These are phyloP conservation scores for Argentina silus DNA, from an alignment of 2,797 vertebrate species.

Conservation along the genomic window DNA sequence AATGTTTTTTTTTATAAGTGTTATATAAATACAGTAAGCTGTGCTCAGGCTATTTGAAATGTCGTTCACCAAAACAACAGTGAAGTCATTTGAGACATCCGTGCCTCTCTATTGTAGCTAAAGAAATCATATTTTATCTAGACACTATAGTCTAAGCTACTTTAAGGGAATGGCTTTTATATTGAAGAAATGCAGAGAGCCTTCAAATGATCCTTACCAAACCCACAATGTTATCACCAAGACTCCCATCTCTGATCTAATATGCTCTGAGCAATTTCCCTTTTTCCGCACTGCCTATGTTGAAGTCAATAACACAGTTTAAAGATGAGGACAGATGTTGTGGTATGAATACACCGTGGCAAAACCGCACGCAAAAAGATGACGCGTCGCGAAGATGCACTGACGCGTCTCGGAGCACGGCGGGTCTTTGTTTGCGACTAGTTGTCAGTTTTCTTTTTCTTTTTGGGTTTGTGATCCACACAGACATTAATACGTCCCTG, in stretches of 20 bases:
- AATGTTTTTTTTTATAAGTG: no score
- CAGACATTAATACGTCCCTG: constrained; percentile 52
- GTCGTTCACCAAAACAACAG: neutral
- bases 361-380: neutral
- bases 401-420: constrained; percentile 1
- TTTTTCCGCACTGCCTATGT: constrained; percentile 18
- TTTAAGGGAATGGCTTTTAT: neutral
- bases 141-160: neutral
- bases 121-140: neutral
- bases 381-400: constrained; percentile 11
- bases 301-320: constrained; percentile 13
- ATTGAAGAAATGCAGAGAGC: neutral
- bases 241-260: constrained; percentile 10
- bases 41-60: neutral
- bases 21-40: no score
- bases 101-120: neutral
- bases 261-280: neutral
- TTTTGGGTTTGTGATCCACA: constrained; percentile 36
- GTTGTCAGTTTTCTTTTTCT: constrained; percentile 36
- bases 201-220: neutral
- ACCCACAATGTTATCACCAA: neutral
- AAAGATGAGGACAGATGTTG: constrained; percentile 20
- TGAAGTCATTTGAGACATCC: neutral
- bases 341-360: constrained; percentile 20
- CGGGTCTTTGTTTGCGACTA: constrained; percentile 20